These are phyloP conservation scores for Asobara japonica DNA, from an alignment of 1,140 invertebrate species.

Conservation along the genomic window DNA sequence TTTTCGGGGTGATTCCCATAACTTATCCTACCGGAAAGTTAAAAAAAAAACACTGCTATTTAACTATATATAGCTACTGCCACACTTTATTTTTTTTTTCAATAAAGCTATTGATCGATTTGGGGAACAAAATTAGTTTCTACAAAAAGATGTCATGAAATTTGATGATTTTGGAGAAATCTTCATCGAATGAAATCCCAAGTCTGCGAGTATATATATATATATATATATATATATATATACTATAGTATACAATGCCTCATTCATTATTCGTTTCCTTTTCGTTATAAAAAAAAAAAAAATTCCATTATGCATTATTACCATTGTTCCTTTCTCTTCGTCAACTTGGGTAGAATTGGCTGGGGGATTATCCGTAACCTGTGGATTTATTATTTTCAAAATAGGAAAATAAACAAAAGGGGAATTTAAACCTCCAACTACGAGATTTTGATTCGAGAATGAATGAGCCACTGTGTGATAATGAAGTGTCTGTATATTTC, in stretches of 20 bases:
- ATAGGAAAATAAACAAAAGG: neutral
- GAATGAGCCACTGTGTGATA: neutral
- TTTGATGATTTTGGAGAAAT: too few relatives aligned
- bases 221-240: too few relatives aligned
- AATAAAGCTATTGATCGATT: too few relatives aligned
- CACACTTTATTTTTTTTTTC: too few relatives aligned
- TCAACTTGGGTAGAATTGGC: neutral
- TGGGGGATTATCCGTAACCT: neutral
- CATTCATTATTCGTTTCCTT: neutral
- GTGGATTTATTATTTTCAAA: neutral
- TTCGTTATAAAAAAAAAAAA: neutral
- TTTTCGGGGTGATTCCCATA: too few relatives aligned
- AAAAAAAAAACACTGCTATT: too few relatives aligned
- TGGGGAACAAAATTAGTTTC: too few relatives aligned
- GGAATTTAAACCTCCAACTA: neutral
- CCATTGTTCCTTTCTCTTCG: neutral
- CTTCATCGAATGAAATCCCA: too few relatives aligned
- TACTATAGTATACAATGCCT: neutral
- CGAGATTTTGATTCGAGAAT: neutral
- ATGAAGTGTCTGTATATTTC: constrained; percentile 11
- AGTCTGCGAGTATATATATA: too few relatives aligned
- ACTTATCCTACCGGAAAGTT: too few relatives aligned
- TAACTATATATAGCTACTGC: too few relatives aligned
- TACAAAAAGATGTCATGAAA: too few relatives aligned
- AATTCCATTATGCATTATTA: neutral